Evolutionary conservation across 2,888 invertebrate genomes (phyloP), one percentile per base, ranked within the genome.

Genomic region (Elysia crispata): DNA sequence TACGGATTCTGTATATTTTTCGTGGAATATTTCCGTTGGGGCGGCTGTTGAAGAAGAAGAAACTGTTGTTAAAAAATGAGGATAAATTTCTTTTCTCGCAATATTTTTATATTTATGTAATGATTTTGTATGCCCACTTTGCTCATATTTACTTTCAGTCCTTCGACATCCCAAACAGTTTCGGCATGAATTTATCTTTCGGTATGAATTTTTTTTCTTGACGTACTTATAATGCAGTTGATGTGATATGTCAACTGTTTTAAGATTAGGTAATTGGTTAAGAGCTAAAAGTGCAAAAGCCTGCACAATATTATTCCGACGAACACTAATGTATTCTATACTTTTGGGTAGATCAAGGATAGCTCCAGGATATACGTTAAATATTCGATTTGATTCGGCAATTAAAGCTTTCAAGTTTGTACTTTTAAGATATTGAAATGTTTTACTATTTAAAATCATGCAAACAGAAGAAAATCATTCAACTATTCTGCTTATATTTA

Each of bases 401-500:
- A 25, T 66, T 13, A 66, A 25, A 28, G 5, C 13, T 30, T 66
- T 66, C 3, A 66, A 25, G 11, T 28, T n/a, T 15, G 66, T 66
- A 25, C 25, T 13, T 66, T 66, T 66, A 13, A 66, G 28, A 28
- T 66, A 66, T 3, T 30, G 66, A 66, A 66, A 66, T 3, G 66
- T 28, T 6, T 66, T 66, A 5, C 30, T 66, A 20, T 5, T 25
- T 66, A 28, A 18, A n/a, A 3, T 25, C 8, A 20, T 28, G 18
- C 28, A 28, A 25, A 1, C 18, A 18, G 5, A 25, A 5, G 18
- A 18, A 28, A 25, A 28, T 25, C 3, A 11, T 18, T 25, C 5
- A 5, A 6, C 23, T 5, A 18, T n/a, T 28, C 25, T 15, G 3
- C 3, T 25, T 28, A 66, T 20, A 25, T n/a, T 66, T 28, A 66